Percentiles rank a stretch among this genome's conserved stretches.
These are phyloP conservation scores for Cynopterus brachyotis DNA, from an alignment of 2,113 vertebrate species.

Conservation along the genomic window DNA sequence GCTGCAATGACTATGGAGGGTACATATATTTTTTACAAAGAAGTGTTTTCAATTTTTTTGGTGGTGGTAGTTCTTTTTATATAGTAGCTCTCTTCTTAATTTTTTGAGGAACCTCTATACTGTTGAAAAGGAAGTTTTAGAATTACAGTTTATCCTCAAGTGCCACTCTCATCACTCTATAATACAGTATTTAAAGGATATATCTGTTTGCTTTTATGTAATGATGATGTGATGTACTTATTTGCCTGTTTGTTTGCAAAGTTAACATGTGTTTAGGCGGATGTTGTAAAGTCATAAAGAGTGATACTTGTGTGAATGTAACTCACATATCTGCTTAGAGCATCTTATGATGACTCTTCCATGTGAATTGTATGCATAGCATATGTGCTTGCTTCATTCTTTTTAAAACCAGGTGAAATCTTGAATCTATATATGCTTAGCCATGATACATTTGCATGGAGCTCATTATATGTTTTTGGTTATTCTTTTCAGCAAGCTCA, in stretches of 20 bases:
- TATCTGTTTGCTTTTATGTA: background rate
- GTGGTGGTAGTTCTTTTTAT: too few relatives aligned
- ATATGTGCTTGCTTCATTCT: background rate
- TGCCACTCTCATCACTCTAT: background rate
- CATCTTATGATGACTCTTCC: background rate
- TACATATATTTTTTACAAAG: too few relatives aligned
- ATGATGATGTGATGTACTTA: background rate
- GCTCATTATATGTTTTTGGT: background rate
- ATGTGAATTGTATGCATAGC: background rate
- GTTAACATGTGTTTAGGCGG: background rate
- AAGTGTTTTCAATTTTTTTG: too few relatives aligned
- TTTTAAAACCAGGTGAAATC: background rate
- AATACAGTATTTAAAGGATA: background rate
- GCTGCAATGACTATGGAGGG: too few relatives aligned
- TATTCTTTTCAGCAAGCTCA: background rate
- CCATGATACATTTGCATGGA: background rate
- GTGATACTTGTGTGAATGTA: background rate
- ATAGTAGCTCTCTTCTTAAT: too few relatives aligned
- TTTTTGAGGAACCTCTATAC: too few relatives aligned
- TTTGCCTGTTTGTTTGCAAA: constrained; percentile 5
- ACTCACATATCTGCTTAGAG: background rate
- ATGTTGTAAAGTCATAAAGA: background rate
- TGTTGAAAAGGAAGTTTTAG: background rate
- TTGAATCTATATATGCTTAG: background rate
- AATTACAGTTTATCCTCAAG: background rate